Conservation (phyloP, 2,888 invertebrate genomes). For the Cerastis rubricosa region DNA sequence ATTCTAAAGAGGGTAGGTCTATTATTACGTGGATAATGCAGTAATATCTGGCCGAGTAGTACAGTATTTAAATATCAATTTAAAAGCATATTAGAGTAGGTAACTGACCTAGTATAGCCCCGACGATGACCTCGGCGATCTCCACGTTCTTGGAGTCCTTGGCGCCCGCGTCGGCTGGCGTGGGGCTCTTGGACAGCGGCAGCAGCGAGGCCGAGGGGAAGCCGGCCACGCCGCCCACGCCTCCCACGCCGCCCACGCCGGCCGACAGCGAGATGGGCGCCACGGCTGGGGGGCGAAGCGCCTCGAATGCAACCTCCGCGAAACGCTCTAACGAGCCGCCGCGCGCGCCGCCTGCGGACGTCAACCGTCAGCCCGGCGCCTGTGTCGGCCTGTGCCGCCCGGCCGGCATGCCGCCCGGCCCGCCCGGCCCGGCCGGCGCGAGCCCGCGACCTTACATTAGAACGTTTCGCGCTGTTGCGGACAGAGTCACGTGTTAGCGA, state of each 20-base stretch:
- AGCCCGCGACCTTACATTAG: constrained; percentile 77
- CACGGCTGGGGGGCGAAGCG: constrained; percentile 92
- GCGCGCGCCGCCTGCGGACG: constrained; percentile 81
- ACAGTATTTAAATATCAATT: neutral
- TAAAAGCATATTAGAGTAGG: neutral
- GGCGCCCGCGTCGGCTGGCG: constrained; percentile 94
- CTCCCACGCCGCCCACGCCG: constrained; percentile 90
- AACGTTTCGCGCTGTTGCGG: constrained; percentile 87
- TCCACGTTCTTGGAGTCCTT: constrained; percentile 98
- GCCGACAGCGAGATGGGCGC: constrained; percentile 96
- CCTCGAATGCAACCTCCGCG: constrained; percentile 94
- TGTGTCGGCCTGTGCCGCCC: constrained; percentile 40
- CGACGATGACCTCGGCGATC: constrained; percentile 98
- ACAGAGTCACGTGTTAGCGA: constrained; percentile 72
- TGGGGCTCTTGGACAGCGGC: constrained; percentile 94
- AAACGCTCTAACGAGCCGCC: constrained; percentile 92
- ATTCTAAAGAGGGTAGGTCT: neutral
- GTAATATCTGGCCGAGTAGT: neutral
- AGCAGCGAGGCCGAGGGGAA: constrained; percentile 93
- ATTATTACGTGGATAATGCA: neutral
- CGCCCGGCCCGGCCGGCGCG: constrained; percentile 22
- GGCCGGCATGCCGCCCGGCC: constrained; percentile 26
- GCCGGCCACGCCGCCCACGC: constrained; percentile 88
- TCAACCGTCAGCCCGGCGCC: constrained; percentile 49
- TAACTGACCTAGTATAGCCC: constrained; percentile 97